Conservation (phyloP, 2,888 invertebrate genomes). For the Drosophila meridiana region DNA sequence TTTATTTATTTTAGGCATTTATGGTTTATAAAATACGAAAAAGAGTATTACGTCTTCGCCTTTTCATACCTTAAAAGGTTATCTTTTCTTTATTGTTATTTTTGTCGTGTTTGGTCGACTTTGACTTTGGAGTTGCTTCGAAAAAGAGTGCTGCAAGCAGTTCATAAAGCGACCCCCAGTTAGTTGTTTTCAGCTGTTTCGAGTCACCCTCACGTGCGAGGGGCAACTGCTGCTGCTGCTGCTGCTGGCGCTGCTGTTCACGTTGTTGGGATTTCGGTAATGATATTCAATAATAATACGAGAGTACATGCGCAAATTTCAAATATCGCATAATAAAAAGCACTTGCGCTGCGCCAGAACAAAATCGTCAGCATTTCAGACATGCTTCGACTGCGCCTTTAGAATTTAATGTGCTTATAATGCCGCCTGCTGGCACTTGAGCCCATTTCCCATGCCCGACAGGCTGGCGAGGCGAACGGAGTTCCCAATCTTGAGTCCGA, state of each 20-base stretch:
- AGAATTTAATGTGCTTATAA: constrained; percentile 82
- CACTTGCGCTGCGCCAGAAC: constrained; percentile 60
- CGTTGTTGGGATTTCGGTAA: constrained; percentile 48
- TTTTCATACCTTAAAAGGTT: background rate
- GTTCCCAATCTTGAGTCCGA: constrained; percentile 27
- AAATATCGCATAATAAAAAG: constrained; percentile 72
- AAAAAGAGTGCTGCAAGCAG: constrained; percentile 40
- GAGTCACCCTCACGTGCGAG: constrained; percentile 43
- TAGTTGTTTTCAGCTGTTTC: constrained; percentile 40
- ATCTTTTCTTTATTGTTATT: background rate
- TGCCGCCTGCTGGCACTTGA: constrained; percentile 80
- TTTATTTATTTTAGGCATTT: background rate
- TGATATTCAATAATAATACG: constrained; percentile 75
- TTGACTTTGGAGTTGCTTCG: constrained; percentile 51
- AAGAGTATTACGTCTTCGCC: constrained; percentile 6
- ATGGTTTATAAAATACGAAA: background rate
- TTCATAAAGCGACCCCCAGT: constrained; percentile 58
- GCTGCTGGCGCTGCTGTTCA: background rate
- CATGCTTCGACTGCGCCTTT: constrained; percentile 76
- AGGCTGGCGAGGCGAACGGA: background rate
- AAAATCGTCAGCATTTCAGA: constrained; percentile 59
- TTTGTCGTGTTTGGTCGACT: constrained; percentile 29
- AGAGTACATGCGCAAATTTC: constrained; percentile 59
- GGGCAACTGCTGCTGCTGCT: constrained; percentile 26
- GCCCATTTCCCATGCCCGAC: constrained; percentile 33